A percentile compares a stretch with the other conserved stretches of the same genome.
These are phyloP conservation scores for Drosophila equinoxialis DNA, from an alignment of 1,140 invertebrate genomes.

Conservation along the genomic window DNA sequence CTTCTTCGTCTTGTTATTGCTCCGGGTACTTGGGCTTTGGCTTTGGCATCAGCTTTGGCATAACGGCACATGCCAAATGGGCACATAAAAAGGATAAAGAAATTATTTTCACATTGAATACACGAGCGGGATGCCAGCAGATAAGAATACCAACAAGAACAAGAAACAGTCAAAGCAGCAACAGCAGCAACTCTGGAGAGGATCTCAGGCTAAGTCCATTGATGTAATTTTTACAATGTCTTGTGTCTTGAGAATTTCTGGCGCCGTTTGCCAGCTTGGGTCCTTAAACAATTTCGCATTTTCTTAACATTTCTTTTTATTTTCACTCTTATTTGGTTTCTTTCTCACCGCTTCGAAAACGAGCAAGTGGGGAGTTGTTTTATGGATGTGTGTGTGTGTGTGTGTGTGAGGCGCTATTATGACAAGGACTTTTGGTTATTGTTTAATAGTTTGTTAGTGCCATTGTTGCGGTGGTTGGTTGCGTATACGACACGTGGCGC, in stretches of 20 bases:
- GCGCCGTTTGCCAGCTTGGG: slow-evolving; percentile 43
- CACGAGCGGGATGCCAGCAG: slow-evolving; percentile 50
- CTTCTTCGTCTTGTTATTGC: slow-evolving; percentile 2
- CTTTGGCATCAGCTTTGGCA: slow-evolving; percentile 53
- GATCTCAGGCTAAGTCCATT: slow-evolving; percentile 64
- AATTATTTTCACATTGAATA: slow-evolving; percentile 83
- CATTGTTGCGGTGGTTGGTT: slow-evolving; percentile 64
- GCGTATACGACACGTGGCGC: slow-evolving; percentile 73
- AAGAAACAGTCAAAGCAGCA: not conserved
- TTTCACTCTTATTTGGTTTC: not conserved
- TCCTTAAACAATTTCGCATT: slow-evolving; percentile 10
- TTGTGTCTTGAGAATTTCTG: slow-evolving; percentile 51
- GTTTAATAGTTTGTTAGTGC: slow-evolving; percentile 47
- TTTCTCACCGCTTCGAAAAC: slow-evolving; percentile 36
- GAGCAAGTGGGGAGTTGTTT: slow-evolving; percentile 65
- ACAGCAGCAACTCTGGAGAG: slow-evolving; percentile 16
- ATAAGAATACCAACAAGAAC: slow-evolving; percentile 24
- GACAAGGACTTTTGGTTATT: slow-evolving; percentile 42
- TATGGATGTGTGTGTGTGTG: slow-evolving; percentile 19
- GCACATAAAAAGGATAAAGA: slow-evolving; percentile 83
- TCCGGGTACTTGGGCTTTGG: slow-evolving; percentile 1
- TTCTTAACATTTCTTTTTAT: slow-evolving; percentile 12
- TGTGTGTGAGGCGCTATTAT: slow-evolving; percentile 24
- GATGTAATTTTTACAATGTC: slow-evolving; percentile 73
- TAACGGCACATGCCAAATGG: slow-evolving; percentile 83